A percentile compares a stretch with the other conserved stretches of the same genome.
These are phyloP conservation scores for Drymonia ruficornis DNA, from an alignment of 2,888 invertebrate species.

Conservation along the genomic window DNA sequence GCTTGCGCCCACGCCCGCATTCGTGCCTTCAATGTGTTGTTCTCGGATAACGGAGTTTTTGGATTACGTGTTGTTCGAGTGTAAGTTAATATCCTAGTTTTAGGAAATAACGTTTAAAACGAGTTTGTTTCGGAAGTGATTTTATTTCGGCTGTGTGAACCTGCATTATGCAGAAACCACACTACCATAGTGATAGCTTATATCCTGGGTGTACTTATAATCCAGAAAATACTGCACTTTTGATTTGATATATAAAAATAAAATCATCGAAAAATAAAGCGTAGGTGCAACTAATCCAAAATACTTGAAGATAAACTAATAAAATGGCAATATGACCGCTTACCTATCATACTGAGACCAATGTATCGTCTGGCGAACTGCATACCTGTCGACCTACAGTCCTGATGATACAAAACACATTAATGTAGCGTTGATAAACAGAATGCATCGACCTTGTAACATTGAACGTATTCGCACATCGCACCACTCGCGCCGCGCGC, in stretches of 20 bases:
- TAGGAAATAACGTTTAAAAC: not conserved
- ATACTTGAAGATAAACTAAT: no score
- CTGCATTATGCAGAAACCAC: not conserved
- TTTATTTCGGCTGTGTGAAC: not conserved
- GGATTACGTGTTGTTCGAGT: not conserved
- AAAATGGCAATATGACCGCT: no score
- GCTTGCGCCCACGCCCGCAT: not conserved
- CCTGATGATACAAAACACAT: not conserved
- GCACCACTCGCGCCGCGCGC: not conserved
- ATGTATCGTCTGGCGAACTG: no score
- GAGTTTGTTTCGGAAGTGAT: not conserved
- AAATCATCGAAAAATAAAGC: no score
- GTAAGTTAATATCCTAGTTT: not conserved
- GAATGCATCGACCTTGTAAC: constrained; percentile 1
- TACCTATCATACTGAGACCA: no score
- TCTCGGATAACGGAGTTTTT: not conserved
- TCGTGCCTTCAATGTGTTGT: constrained; percentile 5
- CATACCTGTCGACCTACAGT: not conserved
- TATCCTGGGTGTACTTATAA: no score
- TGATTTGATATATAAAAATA: no score
- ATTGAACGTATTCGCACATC: constrained; percentile 1
- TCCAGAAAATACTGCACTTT: no score
- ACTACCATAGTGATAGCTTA: no score
- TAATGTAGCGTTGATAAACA: not conserved
- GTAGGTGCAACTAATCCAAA: no score